Percentiles rank a stretch among this genome's conserved stretches.
Evolutionary conservation across 1,140 invertebrate genomes (phyloP).

Genomic region (Anthonomus grandis): DNA sequence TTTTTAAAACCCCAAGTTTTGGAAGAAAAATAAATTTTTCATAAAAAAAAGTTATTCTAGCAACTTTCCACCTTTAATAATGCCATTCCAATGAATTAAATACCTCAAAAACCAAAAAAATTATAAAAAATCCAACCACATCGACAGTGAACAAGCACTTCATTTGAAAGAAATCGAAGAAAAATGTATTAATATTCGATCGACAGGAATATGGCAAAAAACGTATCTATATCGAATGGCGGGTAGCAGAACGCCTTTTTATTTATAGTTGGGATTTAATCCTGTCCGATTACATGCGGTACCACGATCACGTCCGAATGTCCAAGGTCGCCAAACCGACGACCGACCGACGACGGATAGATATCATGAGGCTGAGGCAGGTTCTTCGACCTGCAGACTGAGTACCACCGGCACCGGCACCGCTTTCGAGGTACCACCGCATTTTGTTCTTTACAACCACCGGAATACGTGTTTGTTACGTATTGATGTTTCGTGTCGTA

Average conservation of each 20-base stretch:
- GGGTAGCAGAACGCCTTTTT: background rate
- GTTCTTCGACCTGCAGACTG: slow-evolving; percentile 13
- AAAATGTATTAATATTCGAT: no score
- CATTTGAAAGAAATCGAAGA: no score
- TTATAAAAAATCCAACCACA: no score
- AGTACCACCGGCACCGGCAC: no score
- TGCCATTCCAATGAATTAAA: no score
- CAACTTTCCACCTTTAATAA: no score
- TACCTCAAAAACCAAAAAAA: no score
- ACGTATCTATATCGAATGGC: slow-evolving; percentile 2
- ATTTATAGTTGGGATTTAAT: slow-evolving; percentile 15
- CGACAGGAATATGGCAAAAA: background rate
- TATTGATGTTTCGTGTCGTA: slow-evolving; percentile 3
- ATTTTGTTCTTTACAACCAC: background rate
- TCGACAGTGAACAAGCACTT: no score
- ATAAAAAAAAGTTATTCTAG: no score
- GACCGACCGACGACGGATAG: slow-evolving; percentile 10
- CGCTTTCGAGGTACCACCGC: background rate
- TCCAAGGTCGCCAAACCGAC: slow-evolving; percentile 7
- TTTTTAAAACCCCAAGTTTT: no score
- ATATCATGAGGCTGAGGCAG: no score
- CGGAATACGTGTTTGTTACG: background rate
- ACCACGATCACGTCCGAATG: slow-evolving; percentile 15
- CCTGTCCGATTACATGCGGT: slow-evolving; percentile 10
- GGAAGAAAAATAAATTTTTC: no score